phyloP scores from a whole-genome alignment of 2,797 vertebrate species.

The Muscicapa striata region DNA sequence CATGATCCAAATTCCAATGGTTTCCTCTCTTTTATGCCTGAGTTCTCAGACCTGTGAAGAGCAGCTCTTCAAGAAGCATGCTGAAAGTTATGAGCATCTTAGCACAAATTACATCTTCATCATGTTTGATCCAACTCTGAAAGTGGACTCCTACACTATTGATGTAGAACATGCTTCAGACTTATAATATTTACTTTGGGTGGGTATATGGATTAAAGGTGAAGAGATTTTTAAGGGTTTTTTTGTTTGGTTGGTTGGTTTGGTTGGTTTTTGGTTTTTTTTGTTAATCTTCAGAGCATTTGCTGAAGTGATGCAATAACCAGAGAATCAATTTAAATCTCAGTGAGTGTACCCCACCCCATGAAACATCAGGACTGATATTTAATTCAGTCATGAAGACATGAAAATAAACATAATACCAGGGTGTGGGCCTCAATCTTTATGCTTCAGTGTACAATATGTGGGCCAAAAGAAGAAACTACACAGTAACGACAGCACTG shows the following conservation, averaged over 20 bases:
- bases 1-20: not conserved
- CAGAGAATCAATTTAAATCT: slow-evolving; percentile 18
- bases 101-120: not conserved
- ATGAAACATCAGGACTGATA: slow-evolving; percentile 26
- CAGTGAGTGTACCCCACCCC: not conserved
- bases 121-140: not conserved
- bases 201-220: not conserved
- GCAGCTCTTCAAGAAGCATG: not conserved
- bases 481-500: slow-evolving; percentile 21
- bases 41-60: not conserved
- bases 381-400: slow-evolving; percentile 41
- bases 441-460: slow-evolving; percentile 26
- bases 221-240: not conserved
- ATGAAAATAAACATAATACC: slow-evolving; percentile 35
- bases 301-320: not conserved
- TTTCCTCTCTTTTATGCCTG: not conserved
- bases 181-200: not conserved
- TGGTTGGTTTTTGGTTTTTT: not conserved
- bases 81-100: not conserved
- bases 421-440: slow-evolving; percentile 31
- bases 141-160: not conserved
- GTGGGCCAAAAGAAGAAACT: slow-evolving; percentile 45
- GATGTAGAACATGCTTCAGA: not conserved
- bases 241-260: not conserved
- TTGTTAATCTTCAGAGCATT: not conserved